A percentile compares a stretch with the other conserved stretches of the same genome.
phyloP scores from a whole-genome alignment of 2,797 vertebrate species.

The Pseudotriccus pelzelni region DNA sequence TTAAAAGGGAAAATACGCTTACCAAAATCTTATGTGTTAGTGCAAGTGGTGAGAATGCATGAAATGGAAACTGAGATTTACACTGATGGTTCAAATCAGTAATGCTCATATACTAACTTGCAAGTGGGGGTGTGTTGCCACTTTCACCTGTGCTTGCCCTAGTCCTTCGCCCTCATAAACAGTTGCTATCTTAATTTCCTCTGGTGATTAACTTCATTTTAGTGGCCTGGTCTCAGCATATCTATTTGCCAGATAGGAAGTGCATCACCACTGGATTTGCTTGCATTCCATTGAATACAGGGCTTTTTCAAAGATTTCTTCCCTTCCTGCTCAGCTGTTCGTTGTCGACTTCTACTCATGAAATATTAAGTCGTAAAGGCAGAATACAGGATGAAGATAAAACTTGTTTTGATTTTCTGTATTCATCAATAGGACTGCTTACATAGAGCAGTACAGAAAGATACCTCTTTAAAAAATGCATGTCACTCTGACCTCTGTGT shows the following conservation, averaged over 20 bases:
- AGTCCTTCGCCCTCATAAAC: neutral
- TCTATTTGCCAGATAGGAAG: neutral
- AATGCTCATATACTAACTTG: neutral
- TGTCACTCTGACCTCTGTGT: neutral
- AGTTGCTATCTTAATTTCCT: neutral
- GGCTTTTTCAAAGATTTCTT: neutral
- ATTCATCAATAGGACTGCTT: neutral
- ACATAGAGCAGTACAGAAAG: neutral
- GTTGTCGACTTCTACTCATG: neutral
- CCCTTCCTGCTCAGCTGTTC: neutral
- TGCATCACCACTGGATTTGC: neutral
- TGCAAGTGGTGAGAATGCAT: neutral
- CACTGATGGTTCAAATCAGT: neutral
- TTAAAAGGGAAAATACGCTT: fast-evolving
- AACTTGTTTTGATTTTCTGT: neutral
- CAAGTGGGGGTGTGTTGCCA: neutral
- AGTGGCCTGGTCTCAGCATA: neutral
- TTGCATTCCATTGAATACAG: neutral
- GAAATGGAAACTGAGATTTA: neutral
- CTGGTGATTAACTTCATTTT: neutral
- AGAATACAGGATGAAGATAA: neutral
- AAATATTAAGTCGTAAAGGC: neutral
- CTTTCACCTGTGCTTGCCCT: neutral
- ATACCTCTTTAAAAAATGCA: neutral
- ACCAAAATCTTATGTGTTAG: neutral